Percentiles rank a stretch among this genome's conserved stretches.
Evolutionary conservation across 30 jellyfish, hydroid and myxozoan genomes (phyloP).

Genomic region (Cassiopea xamachana): DNA sequence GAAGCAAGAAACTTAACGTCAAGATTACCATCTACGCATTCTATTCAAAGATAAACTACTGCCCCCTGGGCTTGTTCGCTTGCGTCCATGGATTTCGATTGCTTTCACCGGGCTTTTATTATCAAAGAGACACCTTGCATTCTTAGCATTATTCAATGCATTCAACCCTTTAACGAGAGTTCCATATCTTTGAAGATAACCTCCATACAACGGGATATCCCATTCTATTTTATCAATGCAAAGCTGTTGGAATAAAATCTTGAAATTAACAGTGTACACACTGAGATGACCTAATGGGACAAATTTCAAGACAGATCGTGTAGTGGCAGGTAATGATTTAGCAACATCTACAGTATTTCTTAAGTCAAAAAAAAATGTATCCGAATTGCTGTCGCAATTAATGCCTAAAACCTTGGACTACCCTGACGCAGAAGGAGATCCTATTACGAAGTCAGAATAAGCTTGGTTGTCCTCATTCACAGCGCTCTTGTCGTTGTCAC

Average conservation of each 20-base stretch:
- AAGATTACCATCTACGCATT: constrained; percentile 57
- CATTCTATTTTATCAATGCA: constrained; percentile 70
- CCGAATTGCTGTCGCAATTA: constrained; percentile 57
- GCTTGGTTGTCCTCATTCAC: constrained; percentile 65
- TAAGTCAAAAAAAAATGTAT: constrained; percentile 50
- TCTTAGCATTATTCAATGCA: background rate
- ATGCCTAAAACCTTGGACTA: constrained; percentile 53
- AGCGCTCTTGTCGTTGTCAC: background rate
- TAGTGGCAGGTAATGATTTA: constrained; percentile 46
- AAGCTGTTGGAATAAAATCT: constrained; percentile 60
- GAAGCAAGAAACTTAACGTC: constrained; percentile 65
- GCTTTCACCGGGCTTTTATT: constrained; percentile 11
- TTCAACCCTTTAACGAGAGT: constrained; percentile 36
- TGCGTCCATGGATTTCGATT: constrained; percentile 79
- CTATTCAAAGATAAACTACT: constrained; percentile 74
- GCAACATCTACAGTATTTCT: constrained; percentile 38
- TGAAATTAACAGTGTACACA: constrained; percentile 53
- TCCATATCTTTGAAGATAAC: constrained; percentile 23
- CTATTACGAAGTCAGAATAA: background rate
- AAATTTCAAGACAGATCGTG: constrained; percentile 66
- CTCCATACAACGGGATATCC: constrained; percentile 53
- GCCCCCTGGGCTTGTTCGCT: constrained; percentile 69
- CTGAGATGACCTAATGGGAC: constrained; percentile 81
- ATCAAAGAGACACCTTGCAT: constrained; percentile 42
- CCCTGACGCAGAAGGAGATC: constrained; percentile 24